A percentile compares a stretch with the other conserved stretches of the same genome.
Evolutionary conservation across 1,140 invertebrate genomes (phyloP).

Genomic region (Drosophila baimaii): DNA sequence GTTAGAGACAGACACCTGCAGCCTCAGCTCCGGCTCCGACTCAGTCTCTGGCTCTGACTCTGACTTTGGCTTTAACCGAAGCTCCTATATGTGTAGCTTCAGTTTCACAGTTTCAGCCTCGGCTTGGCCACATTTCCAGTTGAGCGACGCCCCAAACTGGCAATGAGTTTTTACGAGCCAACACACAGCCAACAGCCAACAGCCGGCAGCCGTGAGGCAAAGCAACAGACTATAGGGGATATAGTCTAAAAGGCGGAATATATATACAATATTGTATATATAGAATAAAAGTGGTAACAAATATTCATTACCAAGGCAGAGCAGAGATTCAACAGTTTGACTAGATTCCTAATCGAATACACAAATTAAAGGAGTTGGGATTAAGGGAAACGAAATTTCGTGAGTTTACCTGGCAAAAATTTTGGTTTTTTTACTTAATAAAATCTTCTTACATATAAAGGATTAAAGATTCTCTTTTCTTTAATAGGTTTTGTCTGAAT

Average conservation of each 20-base stretch:
- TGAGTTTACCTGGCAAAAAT: too few relatives aligned
- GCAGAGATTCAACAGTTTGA: background rate
- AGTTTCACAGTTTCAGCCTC: slow-evolving; percentile 36
- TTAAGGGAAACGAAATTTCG: too few relatives aligned
- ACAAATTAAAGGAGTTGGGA: background rate
- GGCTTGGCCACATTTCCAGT: slow-evolving; percentile 74
- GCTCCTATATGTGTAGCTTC: slow-evolving; percentile 9
- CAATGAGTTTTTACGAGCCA: slow-evolving; percentile 73
- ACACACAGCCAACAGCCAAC: slow-evolving; percentile 40
- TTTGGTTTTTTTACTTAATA: too few relatives aligned
- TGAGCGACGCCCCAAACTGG: slow-evolving; percentile 76
- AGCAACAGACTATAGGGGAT: slow-evolving; percentile 30
- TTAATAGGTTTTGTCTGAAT: too few relatives aligned
- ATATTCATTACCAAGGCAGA: background rate
- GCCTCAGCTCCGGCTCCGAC: slow-evolving; percentile 25
- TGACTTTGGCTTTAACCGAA: slow-evolving; percentile 1
- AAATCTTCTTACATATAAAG: too few relatives aligned
- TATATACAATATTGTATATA: slow-evolving; percentile 1
- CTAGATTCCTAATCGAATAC: background rate
- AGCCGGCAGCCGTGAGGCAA: slow-evolving; percentile 14
- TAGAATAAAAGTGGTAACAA: slow-evolving; percentile 18
- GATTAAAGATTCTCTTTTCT: too few relatives aligned
- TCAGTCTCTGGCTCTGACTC: background rate
- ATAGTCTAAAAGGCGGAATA: background rate
- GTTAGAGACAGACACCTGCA: slow-evolving; percentile 68